Evolutionary conservation across 2,888 invertebrate species (phyloP), one percentile per base, ranked within the genome.

Genomic region (Oligia latruncula): DNA sequence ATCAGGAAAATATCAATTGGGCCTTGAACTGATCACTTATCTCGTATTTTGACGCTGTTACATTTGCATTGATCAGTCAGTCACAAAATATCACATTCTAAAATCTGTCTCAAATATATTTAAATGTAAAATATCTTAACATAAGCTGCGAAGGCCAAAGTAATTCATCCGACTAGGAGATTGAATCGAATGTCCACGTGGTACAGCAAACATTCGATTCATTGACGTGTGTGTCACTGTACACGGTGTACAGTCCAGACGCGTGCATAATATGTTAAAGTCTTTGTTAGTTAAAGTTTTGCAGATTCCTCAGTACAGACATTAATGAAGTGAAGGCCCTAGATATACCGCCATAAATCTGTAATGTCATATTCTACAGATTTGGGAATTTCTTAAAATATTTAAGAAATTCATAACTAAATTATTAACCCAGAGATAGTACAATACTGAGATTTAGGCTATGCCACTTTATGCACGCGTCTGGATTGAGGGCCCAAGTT

Each of bases 11-110:
- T 78, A 70, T 62, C 60, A 15, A 43, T 11, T 23, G 2, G 0
- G 40, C 81, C 81, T 72, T 85, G 80, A 82, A 71, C 72, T 64
- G 49, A 23, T 52, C 43, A 64, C 58, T 64, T 77, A 86, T 83
- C 46, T 66, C 9, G 17, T 55, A 66, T 76, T 65, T 71, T 9
- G 67, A 68, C 84, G 64, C 62, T 74, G 67, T 46, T 29, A 67
- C n/a, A 87, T 84, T 75, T 71, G 66, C 49, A 80, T 84, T 43
- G 23, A 67, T 76, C 70, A 77, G 11, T 29, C 64, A 4, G 58
- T 60, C 11, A n/a, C 65, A 49, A 83, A 67, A 46, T 74, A 67
- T 55, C 35, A 55, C 43, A 62, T 82, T 70, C 52, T 55, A 40
- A 40, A 40, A 52, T 73, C 43, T 49, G 62, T 46, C 60, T 74